Evolutionary conservation across 2,888 invertebrate genomes (phyloP).

Genomic region (Hydraecia micacea): DNA sequence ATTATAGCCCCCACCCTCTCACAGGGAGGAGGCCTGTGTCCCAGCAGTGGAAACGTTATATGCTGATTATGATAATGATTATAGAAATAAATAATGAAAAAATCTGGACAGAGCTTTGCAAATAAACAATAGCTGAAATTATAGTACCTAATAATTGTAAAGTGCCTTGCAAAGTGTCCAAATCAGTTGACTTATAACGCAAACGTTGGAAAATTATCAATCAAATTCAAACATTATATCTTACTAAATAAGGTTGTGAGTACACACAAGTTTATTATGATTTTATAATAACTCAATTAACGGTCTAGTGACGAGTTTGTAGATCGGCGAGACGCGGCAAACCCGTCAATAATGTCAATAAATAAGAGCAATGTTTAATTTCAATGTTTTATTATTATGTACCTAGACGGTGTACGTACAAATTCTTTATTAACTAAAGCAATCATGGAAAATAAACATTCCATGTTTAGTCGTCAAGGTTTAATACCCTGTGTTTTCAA

Average conservation of each 20-base stretch:
- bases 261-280: not conserved
- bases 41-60: not conserved
- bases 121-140: no score
- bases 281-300: conserved; percentile 7
- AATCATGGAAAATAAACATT: conserved; percentile 11
- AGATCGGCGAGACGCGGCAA: not conserved
- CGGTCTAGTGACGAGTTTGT: not conserved
- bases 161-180: not conserved
- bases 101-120: no score
- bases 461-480: conserved; percentile 1
- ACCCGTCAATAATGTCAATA: conserved; percentile 10
- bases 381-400: no score
- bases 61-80: not conserved
- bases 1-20: not conserved
- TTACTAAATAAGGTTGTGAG: not conserved
- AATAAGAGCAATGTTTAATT: conserved; percentile 10
- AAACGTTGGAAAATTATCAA: not conserved
- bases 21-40: not conserved
- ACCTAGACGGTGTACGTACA: not conserved
- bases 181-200: not conserved
- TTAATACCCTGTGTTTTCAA: not conserved
- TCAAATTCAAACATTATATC: not conserved
- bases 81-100: no score
- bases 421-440: not conserved
- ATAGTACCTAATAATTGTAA: no score